Evolutionary conservation across 2,797 vertebrate genomes (phyloP), one percentile per base, ranked within the genome.

Genomic region (Borostomias antarcticus): DNA sequence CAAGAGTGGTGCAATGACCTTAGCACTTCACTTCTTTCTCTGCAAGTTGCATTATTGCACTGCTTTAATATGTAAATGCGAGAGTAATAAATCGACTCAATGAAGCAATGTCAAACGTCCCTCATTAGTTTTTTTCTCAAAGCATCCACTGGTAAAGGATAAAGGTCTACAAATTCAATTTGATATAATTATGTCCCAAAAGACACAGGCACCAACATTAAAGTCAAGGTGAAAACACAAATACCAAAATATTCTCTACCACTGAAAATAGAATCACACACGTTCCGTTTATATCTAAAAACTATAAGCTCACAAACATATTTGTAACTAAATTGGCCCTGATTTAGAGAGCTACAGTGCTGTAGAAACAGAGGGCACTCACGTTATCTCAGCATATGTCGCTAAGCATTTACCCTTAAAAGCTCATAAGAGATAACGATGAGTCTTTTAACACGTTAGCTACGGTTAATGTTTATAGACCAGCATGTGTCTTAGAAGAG

Each of bases 171-270:
- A 52, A 48, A 45, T 45, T 10, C 40, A 9, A 29, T 47, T 15
- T 58, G 15, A 53, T 50, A n/a, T 25, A 53, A 64, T 65, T 48
- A 43, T 26, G 7, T 74, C 30, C 43, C 62, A 48, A 21, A 35
- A 66, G 40, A 58, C 43, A 5, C 37, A 56, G 51, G 13, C 60
- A 58, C 9, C 53, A 58, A 28, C 61, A 47, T 30, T 26, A 70
- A 56, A 53, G 48, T 56, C 29, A 28, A 62, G 29, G 19, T 33
- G 17, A 50, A 50, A 47, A 29, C 17, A 48, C 10, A 60, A 26
- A 7, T 4, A 26, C 58, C 9, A 9, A 26, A 33, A 10, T 5
- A 60, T 45, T 60, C 15, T 23, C 25, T 40, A 43, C 25, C 6
- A 60, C 33, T 60, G 13, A 60, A 45, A 60, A 37, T 58, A 37